phyloP scores from a whole-genome alignment of 2,888 invertebrate species.

The Sminthurinus aureus region DNA sequence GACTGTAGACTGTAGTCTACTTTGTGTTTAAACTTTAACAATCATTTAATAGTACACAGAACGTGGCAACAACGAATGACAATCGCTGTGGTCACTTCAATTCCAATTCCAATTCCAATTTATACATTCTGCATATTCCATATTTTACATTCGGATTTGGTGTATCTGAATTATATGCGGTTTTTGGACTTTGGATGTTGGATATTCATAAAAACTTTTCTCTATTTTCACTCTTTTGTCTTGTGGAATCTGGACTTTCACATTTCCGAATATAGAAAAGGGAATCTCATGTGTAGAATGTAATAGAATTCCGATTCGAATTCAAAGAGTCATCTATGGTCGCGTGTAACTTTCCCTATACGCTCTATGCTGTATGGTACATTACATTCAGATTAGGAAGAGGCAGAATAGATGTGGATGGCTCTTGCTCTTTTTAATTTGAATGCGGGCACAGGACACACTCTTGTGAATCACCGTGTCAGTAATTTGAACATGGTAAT shows the following conservation, averaged over 20 bases:
- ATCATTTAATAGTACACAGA: too few species aligned
- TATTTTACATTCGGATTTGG: too few species aligned
- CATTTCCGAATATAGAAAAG: background rate
- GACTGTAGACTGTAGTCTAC: background rate
- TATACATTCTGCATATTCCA: too few species aligned
- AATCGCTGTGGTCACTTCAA: too few species aligned
- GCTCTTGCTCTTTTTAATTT: background rate
- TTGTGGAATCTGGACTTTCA: background rate
- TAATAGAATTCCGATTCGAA: too few species aligned
- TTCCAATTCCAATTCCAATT: too few species aligned
- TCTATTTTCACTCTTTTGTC: background rate
- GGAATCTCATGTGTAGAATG: too few species aligned
- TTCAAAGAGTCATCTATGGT: too few species aligned
- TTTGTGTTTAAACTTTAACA: too few species aligned
- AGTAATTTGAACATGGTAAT: background rate
- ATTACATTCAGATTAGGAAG: background rate
- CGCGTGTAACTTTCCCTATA: background rate
- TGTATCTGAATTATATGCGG: too few species aligned
- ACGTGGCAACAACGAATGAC: too few species aligned
- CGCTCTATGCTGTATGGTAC: background rate
- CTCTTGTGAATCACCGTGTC: background rate
- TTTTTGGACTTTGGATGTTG: too few species aligned
- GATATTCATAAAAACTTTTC: background rate
- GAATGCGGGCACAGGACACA: background rate
- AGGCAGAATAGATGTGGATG: background rate